Conservation (phyloP, 2,888 invertebrate genomes). For the Anagyrus pseudococci region DNA sequence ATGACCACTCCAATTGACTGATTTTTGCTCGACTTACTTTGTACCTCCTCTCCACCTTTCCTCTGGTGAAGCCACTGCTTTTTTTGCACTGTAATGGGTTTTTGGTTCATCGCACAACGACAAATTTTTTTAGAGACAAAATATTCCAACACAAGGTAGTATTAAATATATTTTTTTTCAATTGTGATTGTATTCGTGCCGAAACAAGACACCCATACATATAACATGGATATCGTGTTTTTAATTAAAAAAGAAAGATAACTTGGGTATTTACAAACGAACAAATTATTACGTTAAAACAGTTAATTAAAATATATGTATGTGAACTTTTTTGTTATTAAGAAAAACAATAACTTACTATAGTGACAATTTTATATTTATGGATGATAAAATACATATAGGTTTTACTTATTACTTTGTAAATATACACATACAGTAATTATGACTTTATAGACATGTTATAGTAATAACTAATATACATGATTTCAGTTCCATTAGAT, state of each 20-base stretch:
- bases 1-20: slow-evolving; percentile 63
- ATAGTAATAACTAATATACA: slow-evolving; percentile 21
- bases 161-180: slow-evolving; percentile 14
- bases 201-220: slow-evolving; percentile 8
- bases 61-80: slow-evolving; percentile 45
- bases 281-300: slow-evolving; percentile 6
- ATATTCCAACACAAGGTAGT: slow-evolving; percentile 11
- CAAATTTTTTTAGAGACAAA: slow-evolving; percentile 17
- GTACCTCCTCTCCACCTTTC: slow-evolving; percentile 44
- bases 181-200: slow-evolving; percentile 16
- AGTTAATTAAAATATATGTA: slow-evolving; percentile 3
- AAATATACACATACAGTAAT: slow-evolving; percentile 29
- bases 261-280: slow-evolving; percentile 2
- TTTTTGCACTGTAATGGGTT: slow-evolving; percentile 45
- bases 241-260: slow-evolving; percentile 6
- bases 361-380: neutral
- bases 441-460: slow-evolving; percentile 11
- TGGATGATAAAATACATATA: neutral
- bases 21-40: slow-evolving; percentile 49
- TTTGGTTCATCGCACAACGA: slow-evolving; percentile 41
- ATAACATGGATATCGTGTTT: slow-evolving; percentile 9
- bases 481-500: slow-evolving; percentile 25
- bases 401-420: slow-evolving; percentile 35
- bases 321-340: slow-evolving; percentile 1
- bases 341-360: neutral